Base-by-base conservation (phyloP, 2,797 vertebrate genomes). In the Thripadectes ignobilis region DNA sequence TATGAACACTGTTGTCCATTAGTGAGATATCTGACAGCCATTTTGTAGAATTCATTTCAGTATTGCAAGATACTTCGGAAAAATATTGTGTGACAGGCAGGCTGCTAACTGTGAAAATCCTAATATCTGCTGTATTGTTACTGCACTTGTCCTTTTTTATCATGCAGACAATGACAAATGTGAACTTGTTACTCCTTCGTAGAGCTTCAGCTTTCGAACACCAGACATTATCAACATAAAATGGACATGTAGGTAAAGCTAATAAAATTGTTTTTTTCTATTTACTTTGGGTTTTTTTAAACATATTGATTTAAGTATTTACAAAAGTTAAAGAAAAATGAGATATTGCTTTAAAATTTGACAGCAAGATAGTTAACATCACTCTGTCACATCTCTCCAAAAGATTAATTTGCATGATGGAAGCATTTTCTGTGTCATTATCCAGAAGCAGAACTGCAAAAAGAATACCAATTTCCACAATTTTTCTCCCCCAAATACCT, bases 91-190 rank as follows among this genome's bases (percentile, higher is more conserved):
- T 52, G 86, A 74, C 54, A 91, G 67, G 84, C 55, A 92, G 63
- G 59, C 91, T 95, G 89, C 66, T 95, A 89, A 86, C 66, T 65
- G 76, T 29, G n/a, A 78, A 85, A 91, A 76, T 65, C 59, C 52
- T 91, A 69, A 14, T 87, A 48, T 46, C 51, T 92, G 29, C 63
- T 84, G n/a, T 46, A 73, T 38, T 86, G 61, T 89, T 95, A 66
- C 51, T 85, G 48, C 30, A 76, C 36, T 90, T 88, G 75, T 88
- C 43, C 59, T 84, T 76, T 21, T 77, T 92, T 23, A 67, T 86
- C 51, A 78, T 22, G 10, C 20, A 83, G 55, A 67, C 43, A 57
- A 61, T 66, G 77, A 90, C 66, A 95, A 96, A 71, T 45, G n/a
- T 19, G 8, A 88, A 61, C 61, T n/a, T 49, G 80, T 88, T 96